Base-by-base conservation (phyloP, 2,888 invertebrate species). In the Caprella mutica region DNA sequence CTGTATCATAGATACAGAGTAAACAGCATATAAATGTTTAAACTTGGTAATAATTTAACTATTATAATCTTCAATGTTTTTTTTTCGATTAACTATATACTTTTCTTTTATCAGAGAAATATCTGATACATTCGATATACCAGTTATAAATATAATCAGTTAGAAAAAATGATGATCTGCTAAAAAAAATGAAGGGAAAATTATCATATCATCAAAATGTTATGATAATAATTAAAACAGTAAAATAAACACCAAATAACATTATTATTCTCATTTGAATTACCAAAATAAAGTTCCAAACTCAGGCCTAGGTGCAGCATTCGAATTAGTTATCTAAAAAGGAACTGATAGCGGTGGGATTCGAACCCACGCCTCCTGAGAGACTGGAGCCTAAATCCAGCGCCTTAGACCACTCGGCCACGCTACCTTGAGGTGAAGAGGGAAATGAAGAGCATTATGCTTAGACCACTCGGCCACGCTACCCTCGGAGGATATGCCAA, bases 331-430 rank as follows among this genome's bases (percentile, higher is more conserved):
- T n/a, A n/a, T n/a, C n/a, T n/a, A n/a, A n/a, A n/a, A n/a, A n/a
- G n/a, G n/a, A n/a, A n/a, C n/a, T n/a, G n/a, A n/a, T n/a, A 66
- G 66, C 66, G 66, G 66, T 65, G 66, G 65, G 66, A 66, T 65
- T 66, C 66, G 66, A 66, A 66, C 66, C 66, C 62, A 66, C 66
- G 65, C 66, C 66, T 65, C 61, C 64, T 50, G 29, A 64, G 63
- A 64, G 65, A 65, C 66, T 65, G 65, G 65, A 61, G 65, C 65
- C 66, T 65, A 65, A 66, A 66, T 61, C 66, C 65, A 65, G 65
- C 65, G 65, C 66, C 66, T 66, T 65, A 66, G 66, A 65, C 66
- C 66, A 64, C 65, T 66, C 66, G 65, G 65, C 66, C 66, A 65
- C 66, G 65, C 65, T 66, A 64, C 66, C 66, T 33, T n/a, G n/a